Evolutionary conservation across 2,888 invertebrate species (phyloP), one percentile per base, ranked within the genome.

Genomic region (Netelia virgata): DNA sequence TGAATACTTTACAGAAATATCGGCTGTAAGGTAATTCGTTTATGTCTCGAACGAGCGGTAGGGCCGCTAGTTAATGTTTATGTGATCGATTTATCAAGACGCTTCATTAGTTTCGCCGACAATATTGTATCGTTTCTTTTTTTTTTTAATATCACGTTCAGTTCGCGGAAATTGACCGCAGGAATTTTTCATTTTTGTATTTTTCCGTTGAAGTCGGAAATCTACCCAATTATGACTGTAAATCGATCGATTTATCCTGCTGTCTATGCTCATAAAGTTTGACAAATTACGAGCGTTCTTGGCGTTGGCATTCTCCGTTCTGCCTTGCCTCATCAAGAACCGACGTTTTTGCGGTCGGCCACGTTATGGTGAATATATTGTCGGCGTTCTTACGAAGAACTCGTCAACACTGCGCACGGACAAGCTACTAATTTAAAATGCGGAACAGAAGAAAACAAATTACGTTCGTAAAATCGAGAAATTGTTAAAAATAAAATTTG

Each of bases 181-280:
- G 55, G 50, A 63, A 64, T 50, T 50, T 77, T 64, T 14, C n/a
- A 47, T 47, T 47, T 66, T 11, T 70, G 23, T 18, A 41, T 72
- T 57, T 55, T 47, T 47, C 9, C 53, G 53, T 41, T 16, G 8
- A 36, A 43, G n/a, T 61, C 57, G 36, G 36, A 66, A 80, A 72
- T 18, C 41, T 28, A 14, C 14, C 53, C 50, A 61, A 75, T 75
- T 70, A 53, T 36, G 20, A 16, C 43, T 43, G 57, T 18, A 47
- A 72, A 83, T 66, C 79, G 83, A 61, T 61, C 75, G 78, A 83
- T 80, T 80, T 79, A 79, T 70, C 61, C 36, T 10, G n/a, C 47
- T 69, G 23, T 28, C n/a, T 23, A 28, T 16, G n/a, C 14, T 28
- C 69, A 41, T 64, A 74, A 79, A 79, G 57, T 83, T 53, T 53